Percentiles rank a stretch among this genome's conserved stretches.
Conservation (phyloP, 1,140 invertebrate genomes). For the Centruroides vittatus region DNA sequence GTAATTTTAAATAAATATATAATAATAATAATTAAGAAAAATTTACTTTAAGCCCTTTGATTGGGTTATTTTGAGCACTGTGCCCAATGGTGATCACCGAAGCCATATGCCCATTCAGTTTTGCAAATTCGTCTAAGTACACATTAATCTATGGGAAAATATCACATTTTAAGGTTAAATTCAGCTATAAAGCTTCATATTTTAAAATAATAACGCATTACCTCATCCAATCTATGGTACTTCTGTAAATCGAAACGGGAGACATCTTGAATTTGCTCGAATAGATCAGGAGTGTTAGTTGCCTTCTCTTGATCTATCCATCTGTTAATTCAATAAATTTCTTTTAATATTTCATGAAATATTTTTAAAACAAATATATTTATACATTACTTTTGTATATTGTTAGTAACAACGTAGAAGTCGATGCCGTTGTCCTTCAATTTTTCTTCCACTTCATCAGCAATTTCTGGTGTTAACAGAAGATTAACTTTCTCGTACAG, state of each 20-base stretch:
- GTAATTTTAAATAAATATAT: not conserved
- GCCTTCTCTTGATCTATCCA: constrained; percentile 11
- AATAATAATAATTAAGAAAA: not conserved
- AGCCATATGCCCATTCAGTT: constrained; percentile 32
- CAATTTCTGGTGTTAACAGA: not conserved
- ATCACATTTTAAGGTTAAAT: too few relatives aligned
- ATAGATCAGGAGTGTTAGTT: constrained; percentile 3
- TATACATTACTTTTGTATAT: constrained; percentile 9
- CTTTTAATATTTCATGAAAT: too few relatives aligned
- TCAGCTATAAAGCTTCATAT: too few relatives aligned
- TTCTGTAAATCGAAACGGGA: constrained; percentile 6
- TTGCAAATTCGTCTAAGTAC: constrained; percentile 31
- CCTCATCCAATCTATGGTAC: constrained; percentile 11
- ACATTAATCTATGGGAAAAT: constrained; percentile 29
- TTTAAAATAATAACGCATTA: not conserved
- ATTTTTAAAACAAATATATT: too few relatives aligned
- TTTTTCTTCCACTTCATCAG: not conserved
- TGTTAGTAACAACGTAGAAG: constrained; percentile 5
- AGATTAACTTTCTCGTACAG: constrained; percentile 12
- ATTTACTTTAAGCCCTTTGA: constrained; percentile 38
- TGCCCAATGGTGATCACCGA: constrained; percentile 36
- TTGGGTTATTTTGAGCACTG: constrained; percentile 41
- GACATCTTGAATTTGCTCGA: not conserved
- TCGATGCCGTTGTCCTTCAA: constrained; percentile 10
- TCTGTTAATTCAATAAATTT: not conserved